Conservation (phyloP, 2,113 vertebrate species). For the Sitta europaea region DNA sequence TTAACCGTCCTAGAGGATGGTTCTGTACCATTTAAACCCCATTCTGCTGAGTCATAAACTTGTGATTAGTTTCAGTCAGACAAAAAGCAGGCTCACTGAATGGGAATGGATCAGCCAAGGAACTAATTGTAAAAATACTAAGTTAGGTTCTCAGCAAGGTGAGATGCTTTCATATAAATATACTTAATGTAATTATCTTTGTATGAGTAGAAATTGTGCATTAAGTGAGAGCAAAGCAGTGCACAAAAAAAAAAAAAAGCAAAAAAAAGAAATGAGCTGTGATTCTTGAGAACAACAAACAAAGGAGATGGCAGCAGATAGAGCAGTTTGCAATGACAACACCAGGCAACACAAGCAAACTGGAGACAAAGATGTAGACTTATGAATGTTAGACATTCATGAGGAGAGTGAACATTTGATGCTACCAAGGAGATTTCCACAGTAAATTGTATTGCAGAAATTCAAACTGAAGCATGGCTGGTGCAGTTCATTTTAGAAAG, state of each 20-base stretch:
- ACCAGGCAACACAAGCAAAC: not conserved
- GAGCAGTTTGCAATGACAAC: not conserved
- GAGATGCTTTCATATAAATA: not conserved
- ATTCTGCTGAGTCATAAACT: not conserved
- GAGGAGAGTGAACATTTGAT: not conserved
- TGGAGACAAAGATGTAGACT: not conserved
- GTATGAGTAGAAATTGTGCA: not conserved
- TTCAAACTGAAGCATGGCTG: not conserved
- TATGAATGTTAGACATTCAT: not conserved
- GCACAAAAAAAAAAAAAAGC: not conserved
- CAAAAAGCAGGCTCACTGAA: not conserved
- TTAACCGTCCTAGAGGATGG: not conserved
- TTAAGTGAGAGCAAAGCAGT: not conserved
- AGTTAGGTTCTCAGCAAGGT: not conserved
- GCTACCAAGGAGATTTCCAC: not conserved
- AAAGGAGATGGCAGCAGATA: constrained; percentile 45
- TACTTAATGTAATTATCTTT: not conserved
- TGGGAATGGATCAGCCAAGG: not conserved
- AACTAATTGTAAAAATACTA: not conserved
- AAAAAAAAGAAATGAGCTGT: not conserved
- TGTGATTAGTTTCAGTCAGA: not conserved
- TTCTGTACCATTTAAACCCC: not conserved
- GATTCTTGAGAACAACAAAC: constrained; percentile 38
- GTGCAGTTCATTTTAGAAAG: not conserved
- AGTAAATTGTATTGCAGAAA: not conserved